A percentile compares a stretch with the other conserved stretches of the same genome.
Evolutionary conservation across 2,888 invertebrate genomes (phyloP).

Genomic region (Drosophila meridiana): DNA sequence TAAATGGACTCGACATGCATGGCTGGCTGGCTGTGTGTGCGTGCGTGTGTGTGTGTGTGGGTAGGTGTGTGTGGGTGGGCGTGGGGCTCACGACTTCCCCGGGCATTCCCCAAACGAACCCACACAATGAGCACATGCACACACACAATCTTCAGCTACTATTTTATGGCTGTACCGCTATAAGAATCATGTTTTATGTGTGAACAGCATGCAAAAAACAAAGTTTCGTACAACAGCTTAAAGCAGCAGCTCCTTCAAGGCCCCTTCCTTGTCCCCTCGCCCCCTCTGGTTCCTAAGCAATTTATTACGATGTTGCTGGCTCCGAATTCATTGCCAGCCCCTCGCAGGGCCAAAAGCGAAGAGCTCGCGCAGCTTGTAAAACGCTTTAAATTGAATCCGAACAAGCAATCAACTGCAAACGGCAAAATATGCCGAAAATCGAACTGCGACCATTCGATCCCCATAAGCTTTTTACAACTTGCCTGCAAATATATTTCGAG

Average conservation of each 20-base stretch:
- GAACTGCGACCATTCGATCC: slow-evolving; percentile 10
- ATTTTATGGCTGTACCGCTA: slow-evolving; percentile 45
- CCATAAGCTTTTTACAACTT: slow-evolving; percentile 22
- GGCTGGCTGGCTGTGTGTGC: slow-evolving; percentile 4
- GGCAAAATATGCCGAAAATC: slow-evolving; percentile 27
- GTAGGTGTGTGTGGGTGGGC: slow-evolving; percentile 7
- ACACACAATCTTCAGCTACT: slow-evolving; percentile 19
- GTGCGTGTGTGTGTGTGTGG: neutral
- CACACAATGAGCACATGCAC: slow-evolving; percentile 13
- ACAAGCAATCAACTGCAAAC: slow-evolving; percentile 55
- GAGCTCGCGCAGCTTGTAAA: slow-evolving; percentile 24
- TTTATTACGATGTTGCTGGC: slow-evolving; percentile 30
- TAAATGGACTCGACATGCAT: slow-evolving; percentile 26
- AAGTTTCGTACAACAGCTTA: slow-evolving; percentile 25
- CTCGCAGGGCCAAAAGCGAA: neutral
- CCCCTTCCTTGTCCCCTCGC: neutral
- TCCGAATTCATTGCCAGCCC: slow-evolving; percentile 13
- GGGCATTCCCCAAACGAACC: slow-evolving; percentile 1
- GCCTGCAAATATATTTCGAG: neutral
- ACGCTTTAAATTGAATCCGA: slow-evolving; percentile 70
- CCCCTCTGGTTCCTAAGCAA: neutral
- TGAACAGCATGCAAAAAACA: slow-evolving; percentile 53
- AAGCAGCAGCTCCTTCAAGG: slow-evolving; percentile 13
- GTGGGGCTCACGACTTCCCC: slow-evolving; percentile 11
- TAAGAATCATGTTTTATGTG: slow-evolving; percentile 62